phyloP scores from a whole-genome alignment of 2,113 vertebrate species.

The Corythornis vintsioides region DNA sequence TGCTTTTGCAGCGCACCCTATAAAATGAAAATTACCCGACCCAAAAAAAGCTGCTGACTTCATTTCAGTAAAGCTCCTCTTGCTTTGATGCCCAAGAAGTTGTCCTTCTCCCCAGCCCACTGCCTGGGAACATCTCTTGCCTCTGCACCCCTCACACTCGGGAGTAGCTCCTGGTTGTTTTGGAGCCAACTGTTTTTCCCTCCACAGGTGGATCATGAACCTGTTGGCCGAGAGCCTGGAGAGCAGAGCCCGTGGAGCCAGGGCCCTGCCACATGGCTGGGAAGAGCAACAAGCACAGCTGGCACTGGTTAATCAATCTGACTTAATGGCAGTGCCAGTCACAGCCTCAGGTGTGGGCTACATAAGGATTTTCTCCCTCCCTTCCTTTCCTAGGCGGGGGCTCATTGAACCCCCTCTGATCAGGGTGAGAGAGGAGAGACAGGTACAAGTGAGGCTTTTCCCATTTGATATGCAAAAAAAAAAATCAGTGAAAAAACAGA shows the following conservation, averaged over 20 bases:
- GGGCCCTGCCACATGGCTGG: accelerated
- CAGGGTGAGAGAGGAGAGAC: background rate
- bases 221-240: accelerated
- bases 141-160: accelerated
- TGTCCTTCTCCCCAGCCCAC: background rate
- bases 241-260: background rate
- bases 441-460: background rate
- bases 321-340: background rate
- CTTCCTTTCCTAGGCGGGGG: background rate
- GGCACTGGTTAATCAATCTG: background rate
- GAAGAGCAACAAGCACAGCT: background rate
- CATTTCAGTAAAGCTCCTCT: background rate
- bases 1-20: background rate
- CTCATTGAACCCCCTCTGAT: background rate
- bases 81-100: background rate
- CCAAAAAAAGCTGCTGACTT: background rate
- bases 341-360: background rate
- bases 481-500: background rate
- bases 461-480: background rate
- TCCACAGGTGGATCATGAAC: too few species aligned
- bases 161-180: accelerated
- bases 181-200: background rate
- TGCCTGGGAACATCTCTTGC: accelerated
- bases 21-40: background rate
- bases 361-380: background rate